Conservation (phyloP, 2,113 vertebrate species). For the Andinoacara biseriatus region DNA sequence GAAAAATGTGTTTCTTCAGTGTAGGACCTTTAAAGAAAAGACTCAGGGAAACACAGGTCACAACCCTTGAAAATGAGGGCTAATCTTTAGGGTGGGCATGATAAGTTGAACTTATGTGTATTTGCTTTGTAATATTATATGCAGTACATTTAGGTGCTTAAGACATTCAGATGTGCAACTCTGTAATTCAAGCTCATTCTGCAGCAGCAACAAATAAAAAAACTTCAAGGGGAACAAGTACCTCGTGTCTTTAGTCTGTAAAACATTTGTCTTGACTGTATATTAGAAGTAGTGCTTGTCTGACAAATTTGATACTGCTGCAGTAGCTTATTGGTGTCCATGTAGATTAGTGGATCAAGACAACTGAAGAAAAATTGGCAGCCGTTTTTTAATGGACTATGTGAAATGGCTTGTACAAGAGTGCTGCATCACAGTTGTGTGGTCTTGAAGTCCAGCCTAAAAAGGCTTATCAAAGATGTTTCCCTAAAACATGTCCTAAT, state of each 20-base stretch:
- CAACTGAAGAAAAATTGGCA: background rate
- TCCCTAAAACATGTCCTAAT: background rate
- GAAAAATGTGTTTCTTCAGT: background rate
- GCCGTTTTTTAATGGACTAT: background rate
- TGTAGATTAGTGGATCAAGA: background rate
- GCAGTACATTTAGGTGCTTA: too few species aligned
- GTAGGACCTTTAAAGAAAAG: background rate
- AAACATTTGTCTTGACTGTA: background rate
- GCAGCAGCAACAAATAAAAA: too few species aligned
- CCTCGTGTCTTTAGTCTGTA: background rate
- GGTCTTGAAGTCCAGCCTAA: background rate
- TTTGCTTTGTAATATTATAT: background rate
- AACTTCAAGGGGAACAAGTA: too few species aligned
- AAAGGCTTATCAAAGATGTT: background rate
- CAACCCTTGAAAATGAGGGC: too few species aligned
- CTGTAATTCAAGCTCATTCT: too few species aligned
- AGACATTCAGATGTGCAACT: too few species aligned
- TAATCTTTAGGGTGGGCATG: background rate
- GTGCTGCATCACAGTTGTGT: background rate
- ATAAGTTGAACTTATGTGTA: background rate
- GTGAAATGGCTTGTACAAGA: fast-evolving
- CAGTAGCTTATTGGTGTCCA: background rate
- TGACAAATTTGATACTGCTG: background rate
- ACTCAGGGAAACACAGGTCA: background rate
- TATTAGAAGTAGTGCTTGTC: background rate